Evolutionary conservation across 2,113 vertebrate genomes (phyloP).

Genomic region (Isichthys henryi): DNA sequence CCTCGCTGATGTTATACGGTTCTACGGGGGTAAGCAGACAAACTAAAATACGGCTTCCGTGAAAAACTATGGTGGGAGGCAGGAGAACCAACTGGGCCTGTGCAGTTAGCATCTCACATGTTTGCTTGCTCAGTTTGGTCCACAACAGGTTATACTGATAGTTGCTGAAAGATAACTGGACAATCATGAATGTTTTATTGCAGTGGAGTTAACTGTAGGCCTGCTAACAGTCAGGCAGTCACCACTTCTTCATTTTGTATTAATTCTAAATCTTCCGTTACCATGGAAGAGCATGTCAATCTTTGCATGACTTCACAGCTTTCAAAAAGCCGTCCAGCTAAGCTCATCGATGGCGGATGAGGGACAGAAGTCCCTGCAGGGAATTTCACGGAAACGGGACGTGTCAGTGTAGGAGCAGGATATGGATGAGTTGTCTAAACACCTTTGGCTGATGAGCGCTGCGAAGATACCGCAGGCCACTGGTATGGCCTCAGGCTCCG

Average conservation of each 20-base stretch:
- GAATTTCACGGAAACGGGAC: background rate
- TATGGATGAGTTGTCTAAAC: slow-evolving; percentile 5
- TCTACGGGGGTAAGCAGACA: background rate
- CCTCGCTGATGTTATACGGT: background rate
- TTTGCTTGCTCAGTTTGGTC: background rate
- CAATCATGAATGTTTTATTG: background rate
- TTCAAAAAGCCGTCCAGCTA: background rate
- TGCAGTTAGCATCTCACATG: background rate
- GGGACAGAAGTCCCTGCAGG: background rate
- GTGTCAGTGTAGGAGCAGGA: background rate
- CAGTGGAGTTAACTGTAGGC: background rate
- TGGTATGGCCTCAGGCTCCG: background rate
- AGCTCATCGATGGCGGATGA: background rate
- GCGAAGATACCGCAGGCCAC: background rate
- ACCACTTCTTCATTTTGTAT: background rate
- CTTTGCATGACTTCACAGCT: background rate
- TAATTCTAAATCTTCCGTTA: background rate
- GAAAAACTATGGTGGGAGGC: background rate
- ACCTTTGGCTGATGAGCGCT: background rate
- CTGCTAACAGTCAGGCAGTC: background rate
- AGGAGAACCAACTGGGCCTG: background rate
- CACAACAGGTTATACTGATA: background rate
- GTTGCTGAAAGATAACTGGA: background rate
- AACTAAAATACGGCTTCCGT: background rate
- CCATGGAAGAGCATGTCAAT: background rate